Evolutionary conservation across 2,888 invertebrate species (phyloP).

Genomic region (Hetaerina titia): DNA sequence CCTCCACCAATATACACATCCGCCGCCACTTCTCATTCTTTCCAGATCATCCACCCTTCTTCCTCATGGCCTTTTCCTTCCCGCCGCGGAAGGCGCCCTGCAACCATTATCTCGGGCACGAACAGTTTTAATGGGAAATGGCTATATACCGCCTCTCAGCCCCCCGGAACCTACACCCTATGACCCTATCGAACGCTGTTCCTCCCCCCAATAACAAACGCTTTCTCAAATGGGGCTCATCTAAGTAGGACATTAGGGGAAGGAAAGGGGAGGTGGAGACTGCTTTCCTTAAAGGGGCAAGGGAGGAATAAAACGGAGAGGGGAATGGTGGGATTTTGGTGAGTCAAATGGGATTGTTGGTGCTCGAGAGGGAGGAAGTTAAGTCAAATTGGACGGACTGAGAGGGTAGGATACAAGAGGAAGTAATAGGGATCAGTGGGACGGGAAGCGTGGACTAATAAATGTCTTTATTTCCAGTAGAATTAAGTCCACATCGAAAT

Average conservation of each 20-base stretch:
- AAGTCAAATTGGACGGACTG: too few species aligned
- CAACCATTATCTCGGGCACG: neutral
- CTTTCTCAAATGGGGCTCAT: neutral
- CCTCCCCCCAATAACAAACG: neutral
- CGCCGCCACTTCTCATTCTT: neutral
- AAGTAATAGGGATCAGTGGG: too few species aligned
- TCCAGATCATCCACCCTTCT: neutral
- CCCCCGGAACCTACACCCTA: neutral
- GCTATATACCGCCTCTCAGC: neutral
- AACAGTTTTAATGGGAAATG: conserved; percentile 15
- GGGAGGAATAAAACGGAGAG: too few species aligned
- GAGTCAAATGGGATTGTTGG: too few species aligned
- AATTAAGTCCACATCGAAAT: too few species aligned
- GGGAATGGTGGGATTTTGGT: too few species aligned
- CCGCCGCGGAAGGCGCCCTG: neutral
- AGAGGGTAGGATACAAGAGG: too few species aligned
- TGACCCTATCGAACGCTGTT: neutral
- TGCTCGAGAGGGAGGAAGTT: too few species aligned
- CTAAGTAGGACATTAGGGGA: neutral
- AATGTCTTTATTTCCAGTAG: too few species aligned
- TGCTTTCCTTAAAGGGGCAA: neutral
- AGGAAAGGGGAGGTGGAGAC: neutral
- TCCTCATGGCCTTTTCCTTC: too few species aligned
- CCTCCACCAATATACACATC: neutral
- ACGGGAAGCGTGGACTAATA: too few species aligned